Percentiles rank a stretch among this genome's conserved stretches.
Conservation (phyloP, 2,113 vertebrate genomes). For the Amazona guildingii region DNA sequence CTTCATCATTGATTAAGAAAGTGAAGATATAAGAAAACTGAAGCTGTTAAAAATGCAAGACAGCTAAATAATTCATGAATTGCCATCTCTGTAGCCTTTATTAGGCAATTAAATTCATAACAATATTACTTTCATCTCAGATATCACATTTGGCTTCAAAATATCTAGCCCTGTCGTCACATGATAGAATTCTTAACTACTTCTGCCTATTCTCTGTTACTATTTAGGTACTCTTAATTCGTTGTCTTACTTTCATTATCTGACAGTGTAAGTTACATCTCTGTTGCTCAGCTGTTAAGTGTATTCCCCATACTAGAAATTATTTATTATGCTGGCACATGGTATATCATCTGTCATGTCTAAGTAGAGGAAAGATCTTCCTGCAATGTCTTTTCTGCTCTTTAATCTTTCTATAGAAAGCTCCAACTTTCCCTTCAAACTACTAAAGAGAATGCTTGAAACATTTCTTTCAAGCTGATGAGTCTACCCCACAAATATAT, state of each 20-base stretch:
- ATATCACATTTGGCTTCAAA: background rate
- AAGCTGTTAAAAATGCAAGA: background rate
- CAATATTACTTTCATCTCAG: background rate
- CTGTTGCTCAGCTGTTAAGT: constrained; percentile 7
- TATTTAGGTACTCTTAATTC: constrained; percentile 3
- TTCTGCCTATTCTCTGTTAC: background rate
- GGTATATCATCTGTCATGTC: constrained; percentile 6
- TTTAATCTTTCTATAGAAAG: constrained; percentile 35
- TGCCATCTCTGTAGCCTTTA: background rate
- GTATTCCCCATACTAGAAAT: constrained; percentile 32
- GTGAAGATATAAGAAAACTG: background rate
- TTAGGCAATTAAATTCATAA: background rate
- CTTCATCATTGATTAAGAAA: background rate
- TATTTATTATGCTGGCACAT: constrained; percentile 45
- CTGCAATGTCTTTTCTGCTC: background rate
- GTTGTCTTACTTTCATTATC: background rate
- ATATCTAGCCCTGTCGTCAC: background rate
- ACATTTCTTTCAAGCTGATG: background rate
- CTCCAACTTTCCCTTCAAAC: background rate
- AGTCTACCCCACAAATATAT: background rate
- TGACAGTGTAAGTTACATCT: constrained; percentile 27
- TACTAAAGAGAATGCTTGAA: background rate
- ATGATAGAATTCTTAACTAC: background rate
- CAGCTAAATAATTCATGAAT: background rate
- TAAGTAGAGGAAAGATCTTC: background rate